phyloP scores from a whole-genome alignment of 1,140 invertebrate genomes.

The Cotesia chilonis region DNA sequence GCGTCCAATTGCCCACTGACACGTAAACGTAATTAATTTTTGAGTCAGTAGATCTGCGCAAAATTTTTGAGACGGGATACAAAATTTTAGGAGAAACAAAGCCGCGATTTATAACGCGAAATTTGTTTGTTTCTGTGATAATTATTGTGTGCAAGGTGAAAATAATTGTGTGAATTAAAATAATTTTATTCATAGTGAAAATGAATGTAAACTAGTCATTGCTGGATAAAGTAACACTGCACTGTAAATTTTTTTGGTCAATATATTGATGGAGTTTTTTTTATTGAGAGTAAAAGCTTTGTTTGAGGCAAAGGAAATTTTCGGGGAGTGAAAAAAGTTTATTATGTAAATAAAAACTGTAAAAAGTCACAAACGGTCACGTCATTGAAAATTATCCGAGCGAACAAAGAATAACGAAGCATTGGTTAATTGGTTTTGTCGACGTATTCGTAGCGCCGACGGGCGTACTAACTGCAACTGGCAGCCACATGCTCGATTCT shows the following conservation, averaged over 20 bases:
- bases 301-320: background rate
- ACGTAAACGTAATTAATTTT: slow-evolving; percentile 28
- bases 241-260: too few species aligned
- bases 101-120: too few species aligned
- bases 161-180: too few species aligned
- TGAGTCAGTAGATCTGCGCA: slow-evolving; percentile 29
- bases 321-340: background rate
- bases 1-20: slow-evolving; percentile 49
- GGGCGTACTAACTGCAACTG: slow-evolving; percentile 50
- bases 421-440: slow-evolving; percentile 49
- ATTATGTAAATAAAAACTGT: background rate
- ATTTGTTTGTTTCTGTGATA: too few species aligned
- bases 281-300: background rate
- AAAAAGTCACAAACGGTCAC: slow-evolving; percentile 7
- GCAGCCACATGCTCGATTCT: slow-evolving; percentile 54
- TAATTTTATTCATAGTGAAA: too few species aligned
- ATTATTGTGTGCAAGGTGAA: too few species aligned
- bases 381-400: slow-evolving; percentile 23
- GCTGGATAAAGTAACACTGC: too few species aligned
- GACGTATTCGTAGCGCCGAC: slow-evolving; percentile 41
- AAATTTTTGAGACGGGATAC: background rate
- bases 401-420: slow-evolving; percentile 37
- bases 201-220: too few species aligned
- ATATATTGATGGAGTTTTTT: too few species aligned
- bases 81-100: too few species aligned